Evolutionary conservation across 2,888 invertebrate species (phyloP), one percentile per base, ranked within the genome.

Genomic region (Hyposoter dolosus): DNA sequence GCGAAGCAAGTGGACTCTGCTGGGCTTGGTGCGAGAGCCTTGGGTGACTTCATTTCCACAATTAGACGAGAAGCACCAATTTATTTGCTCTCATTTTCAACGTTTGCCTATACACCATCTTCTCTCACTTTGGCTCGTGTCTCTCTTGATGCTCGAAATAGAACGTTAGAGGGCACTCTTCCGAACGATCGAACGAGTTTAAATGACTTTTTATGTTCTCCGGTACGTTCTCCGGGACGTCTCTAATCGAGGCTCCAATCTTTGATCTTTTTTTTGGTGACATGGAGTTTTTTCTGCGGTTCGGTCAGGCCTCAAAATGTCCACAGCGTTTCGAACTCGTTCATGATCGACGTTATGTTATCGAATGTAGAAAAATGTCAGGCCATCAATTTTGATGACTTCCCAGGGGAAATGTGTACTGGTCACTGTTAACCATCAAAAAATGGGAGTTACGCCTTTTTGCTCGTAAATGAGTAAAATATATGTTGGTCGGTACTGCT

Each of bases 21-120:
- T 40, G 53, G 32, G 47, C 32, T 71, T 68, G 56, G 19, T 60
- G 53, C 28, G 74, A 32, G 65, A 32, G 65, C 17, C 32, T 45
- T 47, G 66, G 66, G 80, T 77, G 80, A 83, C 80, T 81, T 81
- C 83, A 69, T 83, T 83, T 86, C 83, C 60, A 86, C 86, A 81
- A 81, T 86, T 86, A 83, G 83, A 85, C 74, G 75, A 50, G 82
- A 71, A 83, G 80, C 66, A 77, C 81, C 83, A 81, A 83, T 86
- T 79, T 60, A 81, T 86, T 83, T 86, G 80, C 83, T 86, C 83
- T 81, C 83, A 17, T 83, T 86, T 83, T 82, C 72, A 72, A 80
- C 65, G 72, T 45, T 63, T 72, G 63, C 40, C 65, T 40, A 56
- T 50, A 79, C 19, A 47, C n/a, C 71, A 71, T 45, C 15, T 35